Evolutionary conservation across 2,888 invertebrate species (phyloP), one percentile per base, ranked within the genome.

Genomic region (Mythimna impura): DNA sequence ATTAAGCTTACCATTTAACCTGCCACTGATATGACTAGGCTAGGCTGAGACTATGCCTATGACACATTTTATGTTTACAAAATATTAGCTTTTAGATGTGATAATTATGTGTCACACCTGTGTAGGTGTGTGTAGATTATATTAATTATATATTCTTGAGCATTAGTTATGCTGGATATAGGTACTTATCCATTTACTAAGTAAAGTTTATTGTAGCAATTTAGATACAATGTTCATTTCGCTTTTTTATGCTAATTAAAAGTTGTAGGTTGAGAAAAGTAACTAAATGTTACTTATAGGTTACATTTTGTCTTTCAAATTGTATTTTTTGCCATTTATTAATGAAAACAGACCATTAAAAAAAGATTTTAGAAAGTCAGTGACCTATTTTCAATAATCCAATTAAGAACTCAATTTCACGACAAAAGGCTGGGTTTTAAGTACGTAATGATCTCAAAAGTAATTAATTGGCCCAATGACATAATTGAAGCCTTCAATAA

Each of bases 381-480:
- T 79, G 71, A 71, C 82, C 82, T 71, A 67, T 71, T 36, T 61
- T 30, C 22, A 55, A 58, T 67, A 80, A 81, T 77, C 60, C 67
- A 63, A 78, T 80, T 80, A 62, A 1, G 20, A 20, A 14, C 40
- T 36, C 12, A 66, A 64, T 40, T 81, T 66, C n/a, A 10, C n/a
- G n/a, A 57, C 34, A 52, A 47, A 78, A 65, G 22, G 25, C n/a
- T 40, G 30, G 25, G 30, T 63, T 61, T 22, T 30, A n/a, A 47
- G 34, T 50, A 10, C 22, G 2, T 34, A 54, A 65, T 22, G 25
- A 58, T 30, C 9, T 36, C 62, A 52, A 34, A 43, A 50, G 25
- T 54, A 68, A 72, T 64, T 66, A 71, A 72, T 73, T 57, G 36
- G 14, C 55, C 4, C 50, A 63, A 70, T 77, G 81, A 73, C 71